Base-by-base conservation (phyloP, 2,113 vertebrate genomes). In the Acanthisitta chloris region DNA sequence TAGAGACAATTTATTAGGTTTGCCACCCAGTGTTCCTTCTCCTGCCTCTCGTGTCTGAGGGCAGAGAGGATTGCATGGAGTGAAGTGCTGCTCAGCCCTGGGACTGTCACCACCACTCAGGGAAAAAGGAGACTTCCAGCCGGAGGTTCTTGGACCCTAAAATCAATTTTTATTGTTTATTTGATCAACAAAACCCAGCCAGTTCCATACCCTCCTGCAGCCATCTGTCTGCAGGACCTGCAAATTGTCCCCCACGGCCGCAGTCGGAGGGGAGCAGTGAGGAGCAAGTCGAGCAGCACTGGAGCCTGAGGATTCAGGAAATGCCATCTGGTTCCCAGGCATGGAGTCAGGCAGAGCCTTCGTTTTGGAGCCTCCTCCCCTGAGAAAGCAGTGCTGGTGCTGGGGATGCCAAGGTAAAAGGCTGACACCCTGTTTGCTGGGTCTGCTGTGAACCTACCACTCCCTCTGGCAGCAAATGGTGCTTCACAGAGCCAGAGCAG, bases 341-440 rank as follows among this genome's bases (percentile, higher is more conserved):
- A 17, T 10, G 72, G 45, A 52, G 17, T 70, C 49, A 51, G 67
- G 43, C 43, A 59, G 72, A 59, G 24, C 23, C 18, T 76, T 69
- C 1, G 0, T 61, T 67, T 55, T 3, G 1, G 38, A 62, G 17
- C 34, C 57, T 42, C 31, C 19, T 71, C 16, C 23, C 61, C n/a
- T n/a, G 55, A 5, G 2, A 42, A 52, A 40, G 34, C 2, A 0
- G 33, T n/a, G 49, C 66, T 38, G 29, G 7, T 20, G 28, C 34
- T 80, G 9, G 64, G 84, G 72, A 34, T 3, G 1, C 43, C 0
- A 4, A 69, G n/a, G 59, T 74, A 45, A 66, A 70, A 62, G 25
- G 23, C 51, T 66, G 57, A 26, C 0, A 1, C 29, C n/a, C 25
- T 14, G 8, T 28, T 45, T 52, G 21, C 13, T 4, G 0, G 21